These are phyloP conservation scores for Metopia argyrocephala DNA, from an alignment of 2,888 invertebrate genomes.

Conservation along the genomic window DNA sequence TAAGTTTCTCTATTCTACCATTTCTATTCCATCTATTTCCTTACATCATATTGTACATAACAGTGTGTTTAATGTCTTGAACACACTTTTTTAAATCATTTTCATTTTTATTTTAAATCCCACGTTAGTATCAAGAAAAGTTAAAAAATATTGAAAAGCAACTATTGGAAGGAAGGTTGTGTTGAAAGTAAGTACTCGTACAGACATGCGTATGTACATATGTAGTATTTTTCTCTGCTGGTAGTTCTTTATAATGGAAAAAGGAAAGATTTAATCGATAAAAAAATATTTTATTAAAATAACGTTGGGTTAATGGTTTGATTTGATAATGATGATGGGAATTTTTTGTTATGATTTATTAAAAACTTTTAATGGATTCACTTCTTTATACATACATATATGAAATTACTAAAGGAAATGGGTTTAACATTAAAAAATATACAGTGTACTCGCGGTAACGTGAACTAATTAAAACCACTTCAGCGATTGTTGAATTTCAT, in stretches of 20 bases:
- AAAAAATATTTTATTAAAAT: slow-evolving; percentile 28
- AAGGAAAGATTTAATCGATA: slow-evolving; percentile 14
- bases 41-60: too few relatives aligned
- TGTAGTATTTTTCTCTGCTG: too few relatives aligned
- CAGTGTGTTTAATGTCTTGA: neutral
- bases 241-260: too few relatives aligned
- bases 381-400: slow-evolving; percentile 17
- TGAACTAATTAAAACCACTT: too few relatives aligned
- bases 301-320: slow-evolving; percentile 1
- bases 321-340: slow-evolving; percentile 16
- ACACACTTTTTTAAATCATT: slow-evolving; percentile 28
- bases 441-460: too few relatives aligned
- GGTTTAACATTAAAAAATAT: neutral
- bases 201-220: neutral
- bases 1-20: neutral
- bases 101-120: too few relatives aligned
- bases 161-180: too few relatives aligned
- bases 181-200: slow-evolving; percentile 2
- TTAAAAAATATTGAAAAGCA: slow-evolving; percentile 10
- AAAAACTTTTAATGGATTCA: slow-evolving; percentile 21
- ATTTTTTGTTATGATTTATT: slow-evolving; percentile 3
- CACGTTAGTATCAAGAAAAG: too few relatives aligned
- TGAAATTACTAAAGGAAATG: slow-evolving; percentile 35
- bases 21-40: slow-evolving; percentile 1
- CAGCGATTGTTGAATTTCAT: too few relatives aligned